These are phyloP conservation scores for Bergia sp. DNA, from an alignment of 92 coral and sea anemone genomes.

Conservation along the genomic window DNA sequence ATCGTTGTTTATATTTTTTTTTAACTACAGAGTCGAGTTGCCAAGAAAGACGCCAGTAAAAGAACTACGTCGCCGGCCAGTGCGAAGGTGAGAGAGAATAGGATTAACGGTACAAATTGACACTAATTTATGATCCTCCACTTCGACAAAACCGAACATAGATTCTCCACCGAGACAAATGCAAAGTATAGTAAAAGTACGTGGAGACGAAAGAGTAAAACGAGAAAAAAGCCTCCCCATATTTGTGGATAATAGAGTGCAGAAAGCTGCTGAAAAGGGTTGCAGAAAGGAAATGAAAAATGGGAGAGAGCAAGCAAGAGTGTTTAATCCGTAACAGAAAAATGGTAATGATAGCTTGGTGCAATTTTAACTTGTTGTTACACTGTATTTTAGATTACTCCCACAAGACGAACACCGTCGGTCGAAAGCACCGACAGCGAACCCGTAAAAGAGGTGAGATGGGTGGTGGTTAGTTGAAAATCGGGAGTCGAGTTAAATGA, in stretches of 20 bases:
- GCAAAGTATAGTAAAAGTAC: too few species aligned
- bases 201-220: too few species aligned
- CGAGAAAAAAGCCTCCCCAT: too few species aligned
- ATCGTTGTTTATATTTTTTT: neutral
- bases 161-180: too few species aligned
- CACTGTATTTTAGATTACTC: neutral
- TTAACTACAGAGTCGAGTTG: neutral
- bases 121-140: neutral
- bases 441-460: neutral
- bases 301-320: too few species aligned
- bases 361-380: neutral
- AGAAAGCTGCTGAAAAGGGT: too few species aligned
- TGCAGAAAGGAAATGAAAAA: too few species aligned
- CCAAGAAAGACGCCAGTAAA: neutral
- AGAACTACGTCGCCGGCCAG: neutral
- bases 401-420: neutral
- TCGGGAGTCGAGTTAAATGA: too few species aligned
- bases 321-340: neutral
- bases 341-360: neutral
- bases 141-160: neutral
- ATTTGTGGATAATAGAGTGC: too few species aligned
- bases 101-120: neutral
- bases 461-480: neutral
- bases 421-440: slow-evolving; percentile 19
- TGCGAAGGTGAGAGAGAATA: neutral